Evolutionary conservation across 1,140 invertebrate genomes (phyloP), one percentile per base, ranked within the genome.

Genomic region (Luehdorfia chinensis): DNA sequence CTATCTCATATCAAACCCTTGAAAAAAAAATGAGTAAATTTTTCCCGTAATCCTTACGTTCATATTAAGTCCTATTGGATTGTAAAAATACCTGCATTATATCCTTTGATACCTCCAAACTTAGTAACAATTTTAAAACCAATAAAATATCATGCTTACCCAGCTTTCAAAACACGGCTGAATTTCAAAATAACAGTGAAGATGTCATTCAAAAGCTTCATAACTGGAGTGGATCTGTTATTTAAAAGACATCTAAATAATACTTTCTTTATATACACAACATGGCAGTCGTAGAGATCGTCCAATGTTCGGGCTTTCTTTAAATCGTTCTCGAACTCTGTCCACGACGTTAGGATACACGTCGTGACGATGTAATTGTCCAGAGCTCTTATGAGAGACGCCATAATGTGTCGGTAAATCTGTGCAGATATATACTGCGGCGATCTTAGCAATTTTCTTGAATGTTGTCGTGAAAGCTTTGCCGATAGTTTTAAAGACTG

Each of bases 291-390:
- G 55, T 94, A 93, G 15, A 94, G 76, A 39, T 91, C 88, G 63
- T 94, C 93, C 0, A 94, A 65, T 2, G 91, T 92, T 3, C 86
- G 80, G 0, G 90, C 90, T 27, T 87, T 85, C 51, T 89, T 79
- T 4, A 94, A 65, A 61, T 91, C 90, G 34, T 89, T 89, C 62
- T 93, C 90, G 41, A 94, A 93, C 30, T 90, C 87, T 1, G 87
- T 87, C 93, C 93, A 94, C 11, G 92, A 92, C 0, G 88, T 87
- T 27, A 92, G 89, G 2, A 94, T 80, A 3, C 93, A 93, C 34
- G 90, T 92, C 2, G 91, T 91, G 0, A 91, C 91, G 27, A 94
- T 84, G 67, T 94, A 93, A 71, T 91, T 93, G 57, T 93, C 91
- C 5, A 94, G 64, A 0, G 92, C 90, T 41, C 91, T 89, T 45